Base-by-base conservation (phyloP, 2,797 vertebrate genomes). In the Pygocentrus nattereri region DNA sequence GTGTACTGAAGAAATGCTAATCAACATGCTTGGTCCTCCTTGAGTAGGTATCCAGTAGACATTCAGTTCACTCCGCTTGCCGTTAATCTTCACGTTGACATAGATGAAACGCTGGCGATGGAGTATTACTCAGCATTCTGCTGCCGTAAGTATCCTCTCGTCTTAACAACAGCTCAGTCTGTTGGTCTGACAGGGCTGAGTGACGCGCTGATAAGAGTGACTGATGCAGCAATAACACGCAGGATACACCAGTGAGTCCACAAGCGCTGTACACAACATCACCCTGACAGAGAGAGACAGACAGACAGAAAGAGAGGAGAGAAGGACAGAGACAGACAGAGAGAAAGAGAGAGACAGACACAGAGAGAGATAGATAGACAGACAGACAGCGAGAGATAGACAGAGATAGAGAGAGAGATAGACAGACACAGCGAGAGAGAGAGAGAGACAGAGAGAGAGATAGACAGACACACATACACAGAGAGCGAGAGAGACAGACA, bases 191-290 rank as follows among this genome's bases (percentile, higher is more conserved):
- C 62, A 65, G 62, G 21, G 8, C 62, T 65, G 62, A 65, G 62
- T 65, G 62, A 65, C 62, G 19, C 30, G 31, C 62, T 65, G 62
- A 65, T 65, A 65, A 65, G 62, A 38, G 62, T 65, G 62, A 65
- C 27, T 65, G 62, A 65, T 31, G 62, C 31, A 65, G 58, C 58
- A 61, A 61, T 61, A 61, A 61, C 56, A 58, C 3, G 21, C n/a
- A n/a, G 54, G 54, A 58, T 58, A 58, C 8, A 10, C 54, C n/a
- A 7, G 54, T 25, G 21, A 58, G 54, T 58, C n/a, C 58, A 27
- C 58, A 3, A 5, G 2, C 11, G 12, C 58, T 58, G 56, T 25
- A 58, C 56, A 54, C 52, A 54, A 6, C 52, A 11, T 23, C n/a
- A 23, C n/a, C 25, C 3, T 21, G 52, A 54, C 19, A 54, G 59